Base-by-base conservation (phyloP, 92 coral and sea anemone species). In the Palythoa caribaeorum region DNA sequence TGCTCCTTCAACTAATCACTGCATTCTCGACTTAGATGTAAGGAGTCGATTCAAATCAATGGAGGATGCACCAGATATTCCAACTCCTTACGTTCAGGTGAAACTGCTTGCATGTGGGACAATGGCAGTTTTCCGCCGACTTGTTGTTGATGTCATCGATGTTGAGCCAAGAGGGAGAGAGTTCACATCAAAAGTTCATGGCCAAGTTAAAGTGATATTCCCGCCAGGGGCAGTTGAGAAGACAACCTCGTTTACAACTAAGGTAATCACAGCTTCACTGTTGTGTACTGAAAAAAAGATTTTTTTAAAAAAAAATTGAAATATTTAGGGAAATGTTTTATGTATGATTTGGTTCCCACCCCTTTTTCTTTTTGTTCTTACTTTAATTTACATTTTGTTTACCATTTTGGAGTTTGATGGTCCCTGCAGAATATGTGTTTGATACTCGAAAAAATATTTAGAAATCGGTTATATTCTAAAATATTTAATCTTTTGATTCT, bases 21-120 rank as follows among this genome's bases (percentile, higher is more conserved):
- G 16, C 3, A 59, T 17, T 59, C 1, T 17, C 12, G 2, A 59
- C 65, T 13, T 36, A 77, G 83, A 77, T 53, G 69, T 77, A 69
- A 77, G 28, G 69, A 54, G 11, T 3, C 83, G 59, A 28, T 77
- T 77, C 68, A 16, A 77, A 6, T 77, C 83, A 2, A 53, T 77
- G 69, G 51, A 77, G 0, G 83, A 77, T 13, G 83, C 83, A 17
- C 83, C 83, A 20, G 83, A 36, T 28, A 36, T 77, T 54, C 15
- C 69, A 36, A 35, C 83, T 35, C 83, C 83, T 21, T 77, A 52
- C n/a, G 37, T 77, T 77, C 83, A 54, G 83, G 69, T 77, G 20
- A 77, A 77, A 65, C 14, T 77, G 17, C 68, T 0, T 35, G 17
- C 68, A 0, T 54, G 83, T 54, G 50, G 8, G 68, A 77, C 69